Evolutionary conservation across 2,888 invertebrate species (phyloP), one percentile per base, ranked within the genome.

Genomic region (Terebella lapidaria): DNA sequence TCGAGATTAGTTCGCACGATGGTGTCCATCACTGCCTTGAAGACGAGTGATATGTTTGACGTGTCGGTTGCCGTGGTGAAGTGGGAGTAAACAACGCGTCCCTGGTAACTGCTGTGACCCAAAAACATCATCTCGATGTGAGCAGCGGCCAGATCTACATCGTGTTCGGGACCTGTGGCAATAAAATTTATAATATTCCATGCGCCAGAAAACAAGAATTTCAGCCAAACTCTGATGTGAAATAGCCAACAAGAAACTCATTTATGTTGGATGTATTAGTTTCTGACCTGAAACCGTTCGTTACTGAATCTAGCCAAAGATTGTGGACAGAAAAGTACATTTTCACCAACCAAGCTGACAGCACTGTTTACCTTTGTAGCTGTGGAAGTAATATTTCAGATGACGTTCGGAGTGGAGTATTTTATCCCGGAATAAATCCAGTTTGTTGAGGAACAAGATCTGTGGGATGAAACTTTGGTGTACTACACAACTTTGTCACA

Each of bases 41-140:
- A 86, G 28, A 87, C 86, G 22, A 86, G 86, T 76, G 86, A 85
- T 30, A 87, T 85, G 76, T 87, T 87, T 66, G 85, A 85, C 26
- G 87, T 87, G 71, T 87, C 87, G 0, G 87, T 87, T 29, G 87
- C 87, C 15, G 87, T 87, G 46, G 86, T 87, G 74, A 87, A 87
- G 77, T 87, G 87, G 1, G 86, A 86, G 74, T 86, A 86, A 28
- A 87, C 79, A 15, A 85, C 84, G 4, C 55, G 55, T 75, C 85
- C 85, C 3, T 84, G 83, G 70, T 84, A 84, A 27, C 81, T 82
- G 72, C 85, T 86, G 65, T 84, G 82, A 65, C 84, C 72, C 28
- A 85, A 82, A 71, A 86, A 87, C 71, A 85, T 84, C 66, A 85
- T 84, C 74, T 86, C 86, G 57, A 87, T 86, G 72, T 84, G 87